Evolutionary conservation across 2,888 invertebrate species (phyloP), one percentile per base, ranked within the genome.

Genomic region (Chrysotoxum bicinctum): DNA sequence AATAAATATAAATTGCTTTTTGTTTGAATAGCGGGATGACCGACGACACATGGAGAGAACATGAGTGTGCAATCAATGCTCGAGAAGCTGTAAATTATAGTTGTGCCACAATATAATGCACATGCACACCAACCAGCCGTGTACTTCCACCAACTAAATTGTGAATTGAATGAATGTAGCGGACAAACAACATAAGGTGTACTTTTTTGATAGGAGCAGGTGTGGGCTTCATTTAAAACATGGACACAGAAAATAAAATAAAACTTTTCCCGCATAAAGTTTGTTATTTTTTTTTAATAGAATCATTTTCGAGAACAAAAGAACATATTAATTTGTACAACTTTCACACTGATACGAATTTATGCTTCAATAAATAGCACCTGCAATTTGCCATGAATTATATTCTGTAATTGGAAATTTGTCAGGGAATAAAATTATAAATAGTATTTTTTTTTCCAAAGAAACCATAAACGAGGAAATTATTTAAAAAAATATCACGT

Each of bases 1-100:
- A 84, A 84, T 84, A 84, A 79, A 84, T 84, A 84, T 84, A 84
- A 84, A 84, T 84, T 84, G 84, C 68, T 76, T 84, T 73, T 79
- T 76, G 84, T 79, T 75, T 74, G 64, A 74, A 58, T 30, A 16
- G 50, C 56, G 43, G 64, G 1, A 69, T 12, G 19, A 50, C 21
- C 5, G 26, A 7, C 26, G 43, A 45, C 12, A 45, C 12, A 35
- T 9, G n/a, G n/a, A n/a, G n/a, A 52, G 30, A 37, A 73, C 32
- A 5, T 43, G 52, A 40, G 37, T 52, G 40, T 52, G 32, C 52
- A 64, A 54, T 62, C 62, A 74, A 60, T 73, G 72, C 50, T 62
- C 26, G 69, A 37, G 79, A 72, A 79, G 68, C 56, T 79, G 52
- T 79, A 75, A 84, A 76, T 79, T 79, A 79, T 79, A 30, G 78